Base-by-base conservation (phyloP, 2,113 vertebrate genomes). In the Butastur rufipennis region DNA sequence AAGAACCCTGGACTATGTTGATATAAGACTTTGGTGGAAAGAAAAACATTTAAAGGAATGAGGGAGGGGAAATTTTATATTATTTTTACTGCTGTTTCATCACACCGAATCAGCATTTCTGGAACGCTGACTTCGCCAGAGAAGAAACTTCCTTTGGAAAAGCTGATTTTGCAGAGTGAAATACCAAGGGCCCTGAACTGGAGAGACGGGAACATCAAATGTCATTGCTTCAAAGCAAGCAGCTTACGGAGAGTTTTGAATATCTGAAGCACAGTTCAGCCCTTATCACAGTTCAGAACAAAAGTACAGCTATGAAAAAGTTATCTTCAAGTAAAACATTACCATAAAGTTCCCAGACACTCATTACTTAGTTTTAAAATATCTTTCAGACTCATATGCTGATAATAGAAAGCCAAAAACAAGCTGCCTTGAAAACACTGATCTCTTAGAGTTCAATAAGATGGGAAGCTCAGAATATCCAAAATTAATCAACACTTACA, bases 21-120 rank as follows among this genome's bases (percentile, higher is more conserved):
- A 95, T 95, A 96, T 1, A 85, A 81, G 42, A 72, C 62, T 93
- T 21, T 10, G 32, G 72, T 31, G 90, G 81, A 81, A 95, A 85
- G 66, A 75, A 89, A 94, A 95, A 91, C 74, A 89, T 45, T 19
- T n/a, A 50, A 72, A 96, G 88, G 81, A 94, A 93, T 61, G 73
- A 94, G 34, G 73, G 91, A 97, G 77, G 75, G 42, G 43, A 92
- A 86, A 62, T 17, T 80, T 53, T 56, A 0, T 50, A 82, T 85
- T 96, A 67, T 94, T 97, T 95, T 92, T 62, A 78, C 65, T 95
- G 77, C 88, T 95, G 86, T 59, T 85, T 96, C 93, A 93, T 78
- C 82, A 88, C 45, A 81, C 29, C 1, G 5, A 95, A 88, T 95
- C 93, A 96, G 95, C 95, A 62, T 17, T 94, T 91, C 59, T 83